phyloP scores from a whole-genome alignment of 1,140 invertebrate species.

The Euglossa dilemma region DNA sequence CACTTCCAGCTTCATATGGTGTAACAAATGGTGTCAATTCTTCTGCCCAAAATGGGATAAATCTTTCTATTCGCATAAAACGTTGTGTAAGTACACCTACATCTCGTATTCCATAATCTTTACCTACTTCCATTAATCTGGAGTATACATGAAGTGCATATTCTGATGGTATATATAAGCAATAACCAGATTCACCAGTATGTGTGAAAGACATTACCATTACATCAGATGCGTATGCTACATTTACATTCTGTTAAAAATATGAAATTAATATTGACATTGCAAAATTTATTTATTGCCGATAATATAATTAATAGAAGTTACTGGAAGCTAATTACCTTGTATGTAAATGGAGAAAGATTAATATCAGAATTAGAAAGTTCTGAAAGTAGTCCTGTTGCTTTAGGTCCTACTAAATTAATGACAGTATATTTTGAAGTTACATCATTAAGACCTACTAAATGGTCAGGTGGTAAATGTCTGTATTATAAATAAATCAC shows the following conservation, averaged over 20 bases:
- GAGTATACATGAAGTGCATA: slow-evolving; percentile 92
- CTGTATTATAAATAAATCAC: slow-evolving; percentile 47
- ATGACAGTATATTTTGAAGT: slow-evolving; percentile 93
- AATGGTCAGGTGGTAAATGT: slow-evolving; percentile 86
- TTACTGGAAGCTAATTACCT: slow-evolving; percentile 77
- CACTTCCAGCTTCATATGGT: slow-evolving; percentile 89
- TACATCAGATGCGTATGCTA: slow-evolving; percentile 90
- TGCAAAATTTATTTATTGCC: neutral
- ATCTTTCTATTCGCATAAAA: slow-evolving; percentile 87
- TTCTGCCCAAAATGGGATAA: slow-evolving; percentile 86
- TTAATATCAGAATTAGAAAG: slow-evolving; percentile 88
- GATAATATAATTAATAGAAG: neutral
- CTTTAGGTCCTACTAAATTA: slow-evolving; percentile 92
- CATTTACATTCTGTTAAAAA: slow-evolving; percentile 85
- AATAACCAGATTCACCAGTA: slow-evolving; percentile 92
- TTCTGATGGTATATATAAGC: slow-evolving; percentile 90
- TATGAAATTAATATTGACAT: neutral
- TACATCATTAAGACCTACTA: slow-evolving; percentile 88
- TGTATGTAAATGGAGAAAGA: slow-evolving; percentile 89
- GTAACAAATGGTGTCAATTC: slow-evolving; percentile 90
- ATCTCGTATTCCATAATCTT: slow-evolving; percentile 88
- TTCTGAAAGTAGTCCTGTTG: slow-evolving; percentile 87
- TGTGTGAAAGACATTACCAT: slow-evolving; percentile 92
- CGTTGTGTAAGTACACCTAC: slow-evolving; percentile 90
- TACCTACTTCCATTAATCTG: slow-evolving; percentile 85